Conservation (phyloP, 2,888 invertebrate species). For the Suillia variegata region DNA sequence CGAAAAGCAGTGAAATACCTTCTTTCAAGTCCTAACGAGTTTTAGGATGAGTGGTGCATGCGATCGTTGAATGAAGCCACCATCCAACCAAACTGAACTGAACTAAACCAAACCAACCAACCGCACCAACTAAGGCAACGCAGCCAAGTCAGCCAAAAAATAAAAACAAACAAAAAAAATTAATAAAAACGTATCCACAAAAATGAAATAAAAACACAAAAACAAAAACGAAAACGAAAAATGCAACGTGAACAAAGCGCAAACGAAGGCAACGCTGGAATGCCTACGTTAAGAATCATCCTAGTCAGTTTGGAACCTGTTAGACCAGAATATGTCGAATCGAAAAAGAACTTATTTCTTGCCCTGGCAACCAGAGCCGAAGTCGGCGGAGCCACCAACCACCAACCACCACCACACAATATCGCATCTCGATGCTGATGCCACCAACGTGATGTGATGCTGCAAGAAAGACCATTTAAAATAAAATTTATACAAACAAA, state of each 20-base stretch:
- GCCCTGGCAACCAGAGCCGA: not conserved
- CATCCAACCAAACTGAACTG: conserved; percentile 4
- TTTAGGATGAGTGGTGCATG: not conserved
- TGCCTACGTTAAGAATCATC: conserved; percentile 20
- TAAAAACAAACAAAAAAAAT: conserved; percentile 7
- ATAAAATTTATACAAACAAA: no score
- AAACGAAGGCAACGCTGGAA: conserved; percentile 17
- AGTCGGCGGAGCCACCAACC: not conserved
- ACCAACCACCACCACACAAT: not conserved
- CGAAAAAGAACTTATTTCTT: not conserved
- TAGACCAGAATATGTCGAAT: conserved; percentile 41
- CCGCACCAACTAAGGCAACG: not conserved
- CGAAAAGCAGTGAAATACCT: not conserved
- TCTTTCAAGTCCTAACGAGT: conserved; percentile 9
- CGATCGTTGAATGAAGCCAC: conserved; percentile 13
- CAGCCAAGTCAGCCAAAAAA: not conserved
- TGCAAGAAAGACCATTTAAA: not conserved
- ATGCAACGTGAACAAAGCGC: conserved; percentile 19
- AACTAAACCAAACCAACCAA: not conserved
- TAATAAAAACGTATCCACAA: not conserved
- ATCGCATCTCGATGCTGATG: not conserved
- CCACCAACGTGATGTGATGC: not conserved
- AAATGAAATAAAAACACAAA: no score
- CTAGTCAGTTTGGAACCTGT: conserved; percentile 48
- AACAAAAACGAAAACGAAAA: no score